Conservation (phyloP, 2,797 vertebrate species). For the Nyctalus aviator region DNA sequence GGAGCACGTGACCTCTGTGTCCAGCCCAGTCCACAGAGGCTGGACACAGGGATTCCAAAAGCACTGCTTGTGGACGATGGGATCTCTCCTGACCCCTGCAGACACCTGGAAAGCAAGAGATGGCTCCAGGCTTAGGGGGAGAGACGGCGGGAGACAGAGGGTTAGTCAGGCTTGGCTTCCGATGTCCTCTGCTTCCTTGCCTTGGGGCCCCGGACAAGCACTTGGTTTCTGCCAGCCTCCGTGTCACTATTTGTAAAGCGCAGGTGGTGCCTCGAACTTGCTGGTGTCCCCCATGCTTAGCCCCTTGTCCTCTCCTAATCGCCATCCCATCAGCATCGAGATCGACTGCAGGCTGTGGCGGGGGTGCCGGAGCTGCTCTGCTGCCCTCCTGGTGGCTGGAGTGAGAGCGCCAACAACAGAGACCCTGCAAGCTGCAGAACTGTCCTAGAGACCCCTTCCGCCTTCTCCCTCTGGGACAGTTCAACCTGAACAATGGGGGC, state of each 20-base stretch:
- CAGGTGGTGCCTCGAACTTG: neutral
- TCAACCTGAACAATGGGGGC: neutral
- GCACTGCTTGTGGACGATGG: no score
- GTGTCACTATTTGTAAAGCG: neutral
- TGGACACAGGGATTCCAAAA: neutral
- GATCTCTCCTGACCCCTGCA: neutral
- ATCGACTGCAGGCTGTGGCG: neutral
- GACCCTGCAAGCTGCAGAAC: neutral
- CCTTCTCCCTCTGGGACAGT: neutral
- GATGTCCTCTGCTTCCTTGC: neutral
- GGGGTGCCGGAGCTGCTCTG: no score
- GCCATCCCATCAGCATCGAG: fast-evolving
- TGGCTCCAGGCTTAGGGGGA: neutral
- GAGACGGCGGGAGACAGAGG: neutral
- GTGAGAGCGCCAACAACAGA: neutral
- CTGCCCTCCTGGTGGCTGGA: no score
- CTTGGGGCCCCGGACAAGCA: neutral
- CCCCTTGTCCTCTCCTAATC: neutral
- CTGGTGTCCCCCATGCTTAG: neutral
- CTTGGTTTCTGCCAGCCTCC: neutral
- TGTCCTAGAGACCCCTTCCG: fast-evolving
- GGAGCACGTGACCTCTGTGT: neutral
- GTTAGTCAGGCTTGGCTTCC: neutral
- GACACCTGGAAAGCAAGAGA: neutral
- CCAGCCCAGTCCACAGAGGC: neutral